Percentiles rank a stretch among this genome's conserved stretches.
phyloP scores from a whole-genome alignment of 2,888 invertebrate species.

The Cerastoderma edule region DNA sequence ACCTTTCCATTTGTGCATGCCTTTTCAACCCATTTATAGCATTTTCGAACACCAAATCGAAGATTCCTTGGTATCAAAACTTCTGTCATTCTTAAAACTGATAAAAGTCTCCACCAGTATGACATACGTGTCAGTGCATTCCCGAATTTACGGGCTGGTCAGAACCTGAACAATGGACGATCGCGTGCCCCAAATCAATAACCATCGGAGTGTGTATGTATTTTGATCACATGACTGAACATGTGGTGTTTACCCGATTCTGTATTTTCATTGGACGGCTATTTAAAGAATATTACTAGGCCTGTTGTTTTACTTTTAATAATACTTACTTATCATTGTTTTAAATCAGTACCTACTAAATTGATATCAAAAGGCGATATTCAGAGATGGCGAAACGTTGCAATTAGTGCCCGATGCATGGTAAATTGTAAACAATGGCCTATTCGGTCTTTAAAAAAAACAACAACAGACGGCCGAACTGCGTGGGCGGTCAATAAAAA shows the following conservation, averaged over 20 bases:
- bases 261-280: slow-evolving; percentile 13
- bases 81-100: slow-evolving; percentile 50
- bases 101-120: too few species aligned
- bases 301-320: too few species aligned
- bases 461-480: too few species aligned
- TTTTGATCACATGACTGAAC: slow-evolving; percentile 53
- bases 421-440: too few species aligned
- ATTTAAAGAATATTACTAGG: too few species aligned
- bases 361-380: too few species aligned
- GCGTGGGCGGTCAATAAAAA: too few species aligned
- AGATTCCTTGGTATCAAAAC: slow-evolving; percentile 57
- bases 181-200: slow-evolving; percentile 38
- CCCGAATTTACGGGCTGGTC: slow-evolving; percentile 36
- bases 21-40: slow-evolving; percentile 32
- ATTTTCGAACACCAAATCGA: slow-evolving; percentile 51
- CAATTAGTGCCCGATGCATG: too few species aligned
- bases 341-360: too few species aligned
- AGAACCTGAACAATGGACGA: slow-evolving; percentile 54
- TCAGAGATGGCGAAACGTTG: too few species aligned
- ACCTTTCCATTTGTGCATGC: slow-evolving; percentile 44
- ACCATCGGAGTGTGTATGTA: slow-evolving; percentile 24
- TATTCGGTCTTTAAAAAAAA: too few species aligned
- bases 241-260: slow-evolving; percentile 21
- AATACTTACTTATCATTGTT: too few species aligned
- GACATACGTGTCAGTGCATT: not conserved